phyloP scores from a whole-genome alignment of 2,888 invertebrate species.

The Campoletis raptor region DNA sequence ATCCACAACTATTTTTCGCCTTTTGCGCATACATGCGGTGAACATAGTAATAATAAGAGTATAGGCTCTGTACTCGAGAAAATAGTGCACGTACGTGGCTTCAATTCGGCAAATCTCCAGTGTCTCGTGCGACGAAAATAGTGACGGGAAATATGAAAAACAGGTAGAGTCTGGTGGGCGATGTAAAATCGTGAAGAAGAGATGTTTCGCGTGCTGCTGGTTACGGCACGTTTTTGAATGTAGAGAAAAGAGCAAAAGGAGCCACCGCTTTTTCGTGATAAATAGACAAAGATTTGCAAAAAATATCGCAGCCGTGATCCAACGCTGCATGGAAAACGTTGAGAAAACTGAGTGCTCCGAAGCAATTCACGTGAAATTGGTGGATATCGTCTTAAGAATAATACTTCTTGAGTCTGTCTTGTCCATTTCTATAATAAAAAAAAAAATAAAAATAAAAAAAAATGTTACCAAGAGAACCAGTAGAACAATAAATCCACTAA shows the following conservation, averaged over 20 bases:
- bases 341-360: conserved; percentile 7
- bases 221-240: conserved; percentile 32
- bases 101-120: conserved; percentile 69
- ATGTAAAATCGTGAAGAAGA: conserved; percentile 36
- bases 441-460: background rate
- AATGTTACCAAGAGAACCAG: background rate
- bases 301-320: conserved; percentile 78
- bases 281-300: conserved; percentile 82
- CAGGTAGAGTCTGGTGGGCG: conserved; percentile 11
- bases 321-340: conserved; percentile 15
- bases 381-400: background rate
- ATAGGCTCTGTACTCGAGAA: conserved; percentile 34
- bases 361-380: conserved; percentile 35
- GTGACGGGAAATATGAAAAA: conserved; percentile 66
- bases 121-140: conserved; percentile 65
- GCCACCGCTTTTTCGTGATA: conserved; percentile 75
- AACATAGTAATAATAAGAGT: conserved; percentile 44
- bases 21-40: background rate
- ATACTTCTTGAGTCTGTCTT: background rate
- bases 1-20: background rate
- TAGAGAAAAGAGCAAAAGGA: conserved; percentile 25
- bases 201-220: conserved; percentile 26
- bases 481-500: background rate
- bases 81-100: conserved; percentile 64
- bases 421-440: background rate